These are phyloP conservation scores for Cyphomyrus discorhynchus DNA, from an alignment of 2,113 vertebrate species.

Conservation along the genomic window DNA sequence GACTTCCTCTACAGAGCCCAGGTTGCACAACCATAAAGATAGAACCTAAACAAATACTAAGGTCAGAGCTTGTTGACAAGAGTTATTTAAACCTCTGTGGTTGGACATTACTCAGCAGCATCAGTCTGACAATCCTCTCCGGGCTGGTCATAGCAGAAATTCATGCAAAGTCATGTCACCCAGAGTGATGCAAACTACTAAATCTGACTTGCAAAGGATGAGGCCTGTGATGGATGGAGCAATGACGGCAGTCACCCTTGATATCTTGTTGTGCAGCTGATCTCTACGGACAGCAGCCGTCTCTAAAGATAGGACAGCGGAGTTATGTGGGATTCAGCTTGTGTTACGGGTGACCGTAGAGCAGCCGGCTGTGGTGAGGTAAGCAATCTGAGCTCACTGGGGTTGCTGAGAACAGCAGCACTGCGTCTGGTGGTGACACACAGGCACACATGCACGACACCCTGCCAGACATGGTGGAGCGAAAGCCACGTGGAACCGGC, in stretches of 20 bases:
- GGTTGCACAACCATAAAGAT: background rate
- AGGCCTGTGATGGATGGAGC: background rate
- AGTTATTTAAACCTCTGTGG: background rate
- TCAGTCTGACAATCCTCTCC: background rate
- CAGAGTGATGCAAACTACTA: background rate
- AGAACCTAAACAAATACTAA: background rate
- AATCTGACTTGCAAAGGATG: background rate
- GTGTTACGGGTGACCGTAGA: background rate
- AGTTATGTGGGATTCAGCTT: background rate
- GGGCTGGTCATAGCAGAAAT: background rate
- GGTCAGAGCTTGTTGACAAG: background rate
- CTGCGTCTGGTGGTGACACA: conserved; percentile 2
- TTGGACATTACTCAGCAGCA: conserved; percentile 7
- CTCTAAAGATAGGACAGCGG: background rate
- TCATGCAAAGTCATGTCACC: background rate
- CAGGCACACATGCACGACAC: conserved; percentile 47
- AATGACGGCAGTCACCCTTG: background rate
- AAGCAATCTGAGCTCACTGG: conserved; percentile 56
- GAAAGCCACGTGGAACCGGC: background rate
- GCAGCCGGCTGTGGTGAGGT: conserved; percentile 47
- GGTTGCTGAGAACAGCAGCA: conserved; percentile 65
- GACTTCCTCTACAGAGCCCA: conserved; percentile 14
- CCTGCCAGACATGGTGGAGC: background rate
- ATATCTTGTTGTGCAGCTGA: background rate
- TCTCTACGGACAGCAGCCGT: background rate